Percentiles rank a stretch among this genome's conserved stretches.
These are phyloP conservation scores for Canis aureus DNA, from an alignment of 2,113 vertebrate species.

Conservation along the genomic window DNA sequence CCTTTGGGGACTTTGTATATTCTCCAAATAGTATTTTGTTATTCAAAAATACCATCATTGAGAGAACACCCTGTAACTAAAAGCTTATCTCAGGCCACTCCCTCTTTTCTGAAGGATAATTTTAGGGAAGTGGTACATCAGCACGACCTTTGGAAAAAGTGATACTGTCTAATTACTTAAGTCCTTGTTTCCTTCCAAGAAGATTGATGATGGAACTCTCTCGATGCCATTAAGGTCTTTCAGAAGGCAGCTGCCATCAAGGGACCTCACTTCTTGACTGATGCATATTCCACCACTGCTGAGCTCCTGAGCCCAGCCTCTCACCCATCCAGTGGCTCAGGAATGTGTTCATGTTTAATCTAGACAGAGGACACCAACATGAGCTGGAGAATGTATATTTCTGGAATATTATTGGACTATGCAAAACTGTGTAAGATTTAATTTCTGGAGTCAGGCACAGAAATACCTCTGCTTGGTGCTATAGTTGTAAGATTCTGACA, in stretches of 20 bases:
- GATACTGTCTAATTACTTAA: not conserved
- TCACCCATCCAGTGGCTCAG: not conserved
- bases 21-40: not conserved
- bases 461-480: not conserved
- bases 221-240: not conserved
- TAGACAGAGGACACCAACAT: not conserved
- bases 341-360: not conserved
- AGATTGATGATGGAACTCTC: not conserved
- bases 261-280: not conserved
- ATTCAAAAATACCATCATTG: not conserved
- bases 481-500: not conserved
- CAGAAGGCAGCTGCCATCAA: not conserved
- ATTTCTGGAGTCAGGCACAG: slow-evolving; percentile 16
- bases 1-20: slow-evolving; percentile 2
- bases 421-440: not conserved
- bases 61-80: not conserved
- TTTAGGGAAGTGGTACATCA: not conserved
- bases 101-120: not conserved
- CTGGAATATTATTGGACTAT: not conserved
- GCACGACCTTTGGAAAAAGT: not conserved
- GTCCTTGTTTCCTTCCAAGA: not conserved
- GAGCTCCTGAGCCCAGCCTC: not conserved
- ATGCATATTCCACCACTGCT: not conserved
- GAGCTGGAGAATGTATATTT: not conserved
- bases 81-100: not conserved